phyloP scores from a whole-genome alignment of 2,113 vertebrate genomes.

The Actinemys pallida region DNA sequence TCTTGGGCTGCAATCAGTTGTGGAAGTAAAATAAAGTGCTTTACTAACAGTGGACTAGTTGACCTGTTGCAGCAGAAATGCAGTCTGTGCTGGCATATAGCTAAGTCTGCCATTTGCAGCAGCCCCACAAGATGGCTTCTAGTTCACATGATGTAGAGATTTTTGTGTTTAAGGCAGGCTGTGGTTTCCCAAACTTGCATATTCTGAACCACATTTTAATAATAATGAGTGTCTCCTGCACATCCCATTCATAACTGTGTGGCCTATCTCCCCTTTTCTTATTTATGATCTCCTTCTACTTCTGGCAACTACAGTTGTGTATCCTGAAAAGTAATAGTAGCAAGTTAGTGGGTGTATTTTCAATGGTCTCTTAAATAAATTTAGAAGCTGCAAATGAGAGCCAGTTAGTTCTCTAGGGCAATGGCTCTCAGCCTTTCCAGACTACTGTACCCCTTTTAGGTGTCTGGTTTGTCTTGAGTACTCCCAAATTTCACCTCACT shows the following conservation, averaged over 20 bases:
- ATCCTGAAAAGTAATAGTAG: not conserved
- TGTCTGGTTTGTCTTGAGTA: too few species aligned
- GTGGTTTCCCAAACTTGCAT: not conserved
- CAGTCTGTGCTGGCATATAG: accelerated
- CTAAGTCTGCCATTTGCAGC: not conserved
- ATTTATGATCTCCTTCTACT: not conserved
- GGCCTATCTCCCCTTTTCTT: not conserved
- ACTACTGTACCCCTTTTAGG: too few species aligned
- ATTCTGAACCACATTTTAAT: not conserved
- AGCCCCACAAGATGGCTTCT: not conserved
- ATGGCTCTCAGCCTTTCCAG: too few species aligned
- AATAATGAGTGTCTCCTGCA: not conserved
- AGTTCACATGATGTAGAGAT: not conserved
- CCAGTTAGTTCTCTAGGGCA: not conserved
- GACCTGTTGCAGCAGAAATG: not conserved
- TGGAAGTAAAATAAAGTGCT: not conserved
- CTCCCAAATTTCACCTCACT: too few species aligned
- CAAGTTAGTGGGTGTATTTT: not conserved
- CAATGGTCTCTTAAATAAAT: not conserved
- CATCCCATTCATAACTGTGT: not conserved
- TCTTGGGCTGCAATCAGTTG: not conserved
- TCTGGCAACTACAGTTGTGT: not conserved
- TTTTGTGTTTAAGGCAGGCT: not conserved
- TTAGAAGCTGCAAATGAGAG: not conserved
- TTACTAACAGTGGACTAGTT: not conserved